Base-by-base conservation (phyloP, 30 jellyfish, hydroid and myxozoan species). In the Morbakka virulenta region DNA sequence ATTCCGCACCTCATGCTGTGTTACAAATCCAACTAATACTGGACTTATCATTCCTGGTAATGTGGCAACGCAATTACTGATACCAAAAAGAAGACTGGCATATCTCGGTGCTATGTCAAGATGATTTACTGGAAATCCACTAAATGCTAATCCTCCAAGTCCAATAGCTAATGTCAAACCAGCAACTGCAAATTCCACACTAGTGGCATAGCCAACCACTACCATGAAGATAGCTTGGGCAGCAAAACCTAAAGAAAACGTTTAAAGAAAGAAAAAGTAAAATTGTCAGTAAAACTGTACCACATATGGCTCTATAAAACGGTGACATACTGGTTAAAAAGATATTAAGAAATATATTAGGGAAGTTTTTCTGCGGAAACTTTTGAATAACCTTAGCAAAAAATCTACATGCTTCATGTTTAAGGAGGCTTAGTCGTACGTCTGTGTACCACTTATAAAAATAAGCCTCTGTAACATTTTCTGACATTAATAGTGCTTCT, bases 1-100 rank as follows among this genome's bases (percentile, higher is more conserved):
- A 71, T 0, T 14, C 30, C 94, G 13, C 25, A 91, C 98, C 89
- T 79, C 94, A 52, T 91, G 52, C 27, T 70, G 52, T 0, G 98
- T 91, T 24, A 91, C 64, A 32, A 74, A 83, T 11, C 98, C 98
- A 49, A 84, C 96, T 48, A 91, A 53, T 29, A 85, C 69, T 0
- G 98, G 98, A 35, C 96, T 84, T 31, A 79, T 12, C 28, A 91
- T 91, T 63, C 98, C 98, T 12, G 98, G 98, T 52, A 91, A 71
- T 21, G 98, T 84, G n/a, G 96, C 98, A 79, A 91, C 62, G 65
- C 98, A 84, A 69, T 91, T 91, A 67, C 90, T 78, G 32, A 90
- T 90, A n/a, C 98, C 98, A 50, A 90, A 86, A 27, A 82, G 83
- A 26, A 90, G 69, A 68, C 96, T 83, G 0, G 98, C 98, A 78